Evolutionary conservation across 2,797 vertebrate species (phyloP).

Genomic region (Gallirallus australis): DNA sequence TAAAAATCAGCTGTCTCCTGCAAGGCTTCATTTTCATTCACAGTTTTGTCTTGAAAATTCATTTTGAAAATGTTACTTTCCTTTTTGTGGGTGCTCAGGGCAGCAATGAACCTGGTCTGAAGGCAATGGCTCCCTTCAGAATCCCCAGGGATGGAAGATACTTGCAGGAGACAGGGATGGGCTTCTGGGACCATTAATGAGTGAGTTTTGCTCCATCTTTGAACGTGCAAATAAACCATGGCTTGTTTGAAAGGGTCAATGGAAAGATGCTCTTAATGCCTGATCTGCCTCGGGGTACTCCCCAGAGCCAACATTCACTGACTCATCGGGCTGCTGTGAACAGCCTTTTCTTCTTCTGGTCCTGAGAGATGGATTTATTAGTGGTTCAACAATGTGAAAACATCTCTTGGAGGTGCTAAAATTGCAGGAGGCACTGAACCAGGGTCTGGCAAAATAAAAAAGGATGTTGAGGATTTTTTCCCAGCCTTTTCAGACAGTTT

Average conservation of each 20-base stretch:
- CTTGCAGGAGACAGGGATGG: not conserved
- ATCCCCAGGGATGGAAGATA: not conserved
- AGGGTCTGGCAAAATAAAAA: not conserved
- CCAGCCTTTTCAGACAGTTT: not conserved
- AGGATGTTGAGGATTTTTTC: rapidly evolving
- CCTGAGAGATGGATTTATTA: not conserved
- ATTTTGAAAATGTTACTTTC: not conserved
- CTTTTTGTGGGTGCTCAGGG: not conserved
- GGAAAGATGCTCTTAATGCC: not conserved
- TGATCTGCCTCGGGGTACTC: not conserved
- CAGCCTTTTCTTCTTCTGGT: not conserved
- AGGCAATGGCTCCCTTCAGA: not conserved
- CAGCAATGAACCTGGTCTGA: not conserved
- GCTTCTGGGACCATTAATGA: not conserved
- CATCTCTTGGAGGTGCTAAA: not conserved
- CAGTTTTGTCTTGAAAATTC: not conserved
- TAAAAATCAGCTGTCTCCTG: not conserved
- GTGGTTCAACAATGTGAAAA: not conserved
- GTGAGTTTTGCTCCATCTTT: not conserved
- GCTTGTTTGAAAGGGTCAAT: not conserved
- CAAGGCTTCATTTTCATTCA: not conserved
- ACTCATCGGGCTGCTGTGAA: not conserved
- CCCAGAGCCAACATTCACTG: no score
- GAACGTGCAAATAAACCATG: not conserved
- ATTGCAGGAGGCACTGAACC: not conserved